Conservation (phyloP, 2,113 vertebrate species). For the Chroicocephalus ridibundus region DNA sequence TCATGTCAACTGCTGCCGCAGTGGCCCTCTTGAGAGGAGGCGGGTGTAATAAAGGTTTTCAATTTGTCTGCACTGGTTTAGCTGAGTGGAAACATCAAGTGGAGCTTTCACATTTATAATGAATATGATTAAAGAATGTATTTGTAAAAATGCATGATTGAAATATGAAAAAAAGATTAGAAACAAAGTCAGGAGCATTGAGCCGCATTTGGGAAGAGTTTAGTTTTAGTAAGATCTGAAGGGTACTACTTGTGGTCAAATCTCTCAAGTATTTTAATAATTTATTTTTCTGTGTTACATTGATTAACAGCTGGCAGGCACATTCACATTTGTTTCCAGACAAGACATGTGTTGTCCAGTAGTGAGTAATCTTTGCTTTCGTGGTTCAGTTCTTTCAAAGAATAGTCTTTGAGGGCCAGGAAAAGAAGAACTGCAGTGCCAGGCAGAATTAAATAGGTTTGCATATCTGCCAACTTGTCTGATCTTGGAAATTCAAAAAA, state of each 20-base stretch:
- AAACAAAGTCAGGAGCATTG: not conserved
- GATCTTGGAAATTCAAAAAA: not conserved
- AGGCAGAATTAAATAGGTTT: slow-evolving; percentile 27
- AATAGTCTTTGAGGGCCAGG: not conserved
- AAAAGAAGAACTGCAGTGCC: not conserved
- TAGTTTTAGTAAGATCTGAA: not conserved
- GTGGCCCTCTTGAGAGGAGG: slow-evolving; percentile 45
- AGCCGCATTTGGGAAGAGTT: not conserved
- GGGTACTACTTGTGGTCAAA: not conserved
- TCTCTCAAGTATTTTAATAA: not conserved
- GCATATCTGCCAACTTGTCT: slow-evolving; percentile 15
- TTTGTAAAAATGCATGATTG: slow-evolving; percentile 18
- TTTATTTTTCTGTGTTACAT: slow-evolving; percentile 2
- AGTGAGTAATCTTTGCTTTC: slow-evolving; percentile 25
- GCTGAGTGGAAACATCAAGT: slow-evolving; percentile 43
- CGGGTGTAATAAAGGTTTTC: slow-evolving; percentile 43
- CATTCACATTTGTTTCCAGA: slow-evolving; percentile 24
- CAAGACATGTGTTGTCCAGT: not conserved
- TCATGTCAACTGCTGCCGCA: not conserved
- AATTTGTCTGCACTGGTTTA: slow-evolving; percentile 36
- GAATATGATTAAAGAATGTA: slow-evolving; percentile 32
- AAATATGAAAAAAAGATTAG: slow-evolving; percentile 45
- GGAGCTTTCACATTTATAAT: slow-evolving; percentile 43
- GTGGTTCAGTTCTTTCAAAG: slow-evolving; percentile 46
- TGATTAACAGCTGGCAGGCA: slow-evolving; percentile 20